These are phyloP conservation scores for Ceraclea dissimilis DNA, from an alignment of 2,888 invertebrate genomes.

Conservation along the genomic window DNA sequence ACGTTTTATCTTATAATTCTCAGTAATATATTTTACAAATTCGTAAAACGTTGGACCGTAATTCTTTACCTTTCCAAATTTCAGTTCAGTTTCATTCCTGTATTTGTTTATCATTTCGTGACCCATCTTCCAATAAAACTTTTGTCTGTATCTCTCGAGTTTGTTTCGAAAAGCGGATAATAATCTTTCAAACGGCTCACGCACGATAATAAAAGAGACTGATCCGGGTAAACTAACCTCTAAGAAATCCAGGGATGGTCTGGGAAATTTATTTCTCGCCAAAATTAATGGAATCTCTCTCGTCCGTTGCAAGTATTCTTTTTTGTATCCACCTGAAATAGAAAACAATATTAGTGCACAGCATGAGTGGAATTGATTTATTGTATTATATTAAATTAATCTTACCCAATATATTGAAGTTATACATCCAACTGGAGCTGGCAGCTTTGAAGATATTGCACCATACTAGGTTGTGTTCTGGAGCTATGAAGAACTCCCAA, in stretches of 20 bases:
- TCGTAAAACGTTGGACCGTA: slow-evolving; percentile 60
- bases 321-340: slow-evolving; percentile 50
- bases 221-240: slow-evolving; percentile 53
- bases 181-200: slow-evolving; percentile 66
- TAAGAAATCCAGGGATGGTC: slow-evolving; percentile 57
- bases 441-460: slow-evolving; percentile 71
- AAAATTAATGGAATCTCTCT: slow-evolving; percentile 57
- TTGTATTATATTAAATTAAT: neutral
- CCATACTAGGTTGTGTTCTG: slow-evolving; percentile 62
- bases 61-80: slow-evolving; percentile 37
- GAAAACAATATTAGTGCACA: neutral
- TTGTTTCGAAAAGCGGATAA: slow-evolving; percentile 68
- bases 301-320: slow-evolving; percentile 50
- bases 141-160: slow-evolving; percentile 62
- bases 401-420: slow-evolving; percentile 65
- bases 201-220: slow-evolving; percentile 59
- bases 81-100: slow-evolving; percentile 37
- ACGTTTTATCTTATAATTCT: slow-evolving; percentile 48
- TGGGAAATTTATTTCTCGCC: slow-evolving; percentile 60
- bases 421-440: slow-evolving; percentile 75
- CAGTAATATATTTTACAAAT: slow-evolving; percentile 61
- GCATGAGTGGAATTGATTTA: neutral
- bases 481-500: slow-evolving; percentile 67
- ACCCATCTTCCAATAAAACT: slow-evolving; percentile 61
- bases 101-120: slow-evolving; percentile 56